Evolutionary conservation across 53 echinoderm and acorn worm species (phyloP), one percentile per base, ranked within the genome.

Genomic region (Astropecten irregularis): DNA sequence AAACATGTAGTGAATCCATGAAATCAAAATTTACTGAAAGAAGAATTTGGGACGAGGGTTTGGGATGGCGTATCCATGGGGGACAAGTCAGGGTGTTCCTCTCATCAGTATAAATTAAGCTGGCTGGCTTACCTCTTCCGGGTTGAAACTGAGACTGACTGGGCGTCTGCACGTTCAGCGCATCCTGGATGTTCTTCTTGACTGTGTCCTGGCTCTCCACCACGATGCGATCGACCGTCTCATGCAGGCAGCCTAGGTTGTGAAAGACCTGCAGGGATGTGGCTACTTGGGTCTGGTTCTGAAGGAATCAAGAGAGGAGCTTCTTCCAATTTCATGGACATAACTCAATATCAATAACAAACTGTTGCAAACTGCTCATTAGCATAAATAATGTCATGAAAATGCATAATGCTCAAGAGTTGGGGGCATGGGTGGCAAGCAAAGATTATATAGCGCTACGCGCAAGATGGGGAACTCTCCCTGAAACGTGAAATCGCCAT

Each of bases 241-340:
- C 94, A 33, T 63, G 85, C 57, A 97, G 81, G 20, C 97, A 85
- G 22, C 97, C 97, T 25, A 94, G 93, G 55, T 96, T 97, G 88
- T 97, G 97, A 59, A 97, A 97, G 1, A 97, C 97, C 76, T 97
- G 97, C 26, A 97, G 70, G 3, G 97, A 93, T 40, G 97, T 97
- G 0, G 93, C 97, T 1, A 97, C 97, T 40, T 94, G 97, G n/a
- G 93, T 94, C 40, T 97, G 97, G 40, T 97, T 97, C 97, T 97
- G 86, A n/a, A 60, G 16, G 67, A 22, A 47, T 15, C 2, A 81
- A 1, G 48, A 39, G 39, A 6, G 22, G n/a, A n/a, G n/a, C n/a
- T n/a, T n/a, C n/a, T n/a, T n/a, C n/a, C n/a, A n/a, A n/a, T n/a
- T n/a, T n/a, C n/a, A n/a, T n/a, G n/a, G n/a, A n/a, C n/a, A n/a